Conservation (phyloP, 2,888 invertebrate species). For the Nipponacmea schrenckii region DNA sequence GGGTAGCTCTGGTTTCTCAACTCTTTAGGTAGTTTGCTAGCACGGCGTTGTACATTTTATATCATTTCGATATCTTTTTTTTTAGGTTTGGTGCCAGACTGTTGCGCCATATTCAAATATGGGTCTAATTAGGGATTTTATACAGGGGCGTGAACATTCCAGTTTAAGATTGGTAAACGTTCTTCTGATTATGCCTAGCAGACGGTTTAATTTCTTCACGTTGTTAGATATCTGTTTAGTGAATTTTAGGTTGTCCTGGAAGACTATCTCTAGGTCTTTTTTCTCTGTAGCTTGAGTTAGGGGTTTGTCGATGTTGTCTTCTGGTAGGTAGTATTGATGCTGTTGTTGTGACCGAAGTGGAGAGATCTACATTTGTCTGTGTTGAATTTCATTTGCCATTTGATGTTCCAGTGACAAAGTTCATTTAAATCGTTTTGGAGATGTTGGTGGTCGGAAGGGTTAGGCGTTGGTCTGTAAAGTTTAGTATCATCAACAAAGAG, state of each 20-base stretch:
- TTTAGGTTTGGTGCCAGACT: slow-evolving; percentile 10
- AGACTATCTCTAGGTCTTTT: slow-evolving; percentile 22
- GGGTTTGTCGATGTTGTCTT: neutral
- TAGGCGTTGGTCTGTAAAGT: too few relatives aligned
- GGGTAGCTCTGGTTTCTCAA: slow-evolving; percentile 15
- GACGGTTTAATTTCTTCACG: slow-evolving; percentile 22
- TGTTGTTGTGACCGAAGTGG: neutral
- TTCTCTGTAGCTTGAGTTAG: neutral
- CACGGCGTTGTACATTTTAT: slow-evolving; percentile 23
- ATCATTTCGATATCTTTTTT: slow-evolving; percentile 16
- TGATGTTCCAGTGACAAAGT: neutral
- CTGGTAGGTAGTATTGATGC: neutral
- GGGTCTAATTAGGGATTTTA: slow-evolving; percentile 21
- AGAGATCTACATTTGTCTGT: neutral
- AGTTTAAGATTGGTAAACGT: slow-evolving; percentile 9
- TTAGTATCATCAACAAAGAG: neutral
- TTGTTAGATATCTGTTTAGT: slow-evolving; percentile 13
- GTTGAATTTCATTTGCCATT: neutral
- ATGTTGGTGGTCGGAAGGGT: too few relatives aligned
- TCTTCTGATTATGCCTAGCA: slow-evolving; percentile 13
- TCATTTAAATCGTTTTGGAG: neutral
- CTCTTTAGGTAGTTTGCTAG: slow-evolving; percentile 13
- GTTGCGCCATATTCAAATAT: slow-evolving; percentile 18
- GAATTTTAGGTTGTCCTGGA: slow-evolving; percentile 16
- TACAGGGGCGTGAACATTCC: slow-evolving; percentile 16